Evolutionary conservation across 2,113 vertebrate species (phyloP).

Genomic region (Hiodon tergisus): DNA sequence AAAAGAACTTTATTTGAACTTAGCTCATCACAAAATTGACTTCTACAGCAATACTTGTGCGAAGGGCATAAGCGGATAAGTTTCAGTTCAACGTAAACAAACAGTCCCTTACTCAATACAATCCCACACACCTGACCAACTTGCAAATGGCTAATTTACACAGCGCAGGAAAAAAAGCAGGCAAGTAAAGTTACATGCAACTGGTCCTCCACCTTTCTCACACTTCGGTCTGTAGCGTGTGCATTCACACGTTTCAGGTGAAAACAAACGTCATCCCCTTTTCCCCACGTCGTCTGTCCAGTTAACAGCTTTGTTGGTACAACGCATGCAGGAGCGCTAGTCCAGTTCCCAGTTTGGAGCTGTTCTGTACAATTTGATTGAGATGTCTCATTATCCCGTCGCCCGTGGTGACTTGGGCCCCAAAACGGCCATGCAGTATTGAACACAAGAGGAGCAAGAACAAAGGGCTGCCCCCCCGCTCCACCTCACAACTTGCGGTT

Average conservation of each 20-base stretch:
- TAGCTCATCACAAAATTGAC: background rate
- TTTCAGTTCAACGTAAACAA: background rate
- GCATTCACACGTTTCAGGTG: background rate
- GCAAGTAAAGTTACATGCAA: background rate
- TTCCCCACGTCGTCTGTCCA: background rate
- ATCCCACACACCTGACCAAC: background rate
- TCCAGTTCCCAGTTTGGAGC: background rate
- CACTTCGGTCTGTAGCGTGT: background rate
- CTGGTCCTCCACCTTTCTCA: background rate
- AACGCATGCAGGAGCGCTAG: conserved; percentile 11
- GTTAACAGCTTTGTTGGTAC: background rate
- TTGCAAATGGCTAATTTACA: background rate
- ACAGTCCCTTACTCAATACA: background rate
- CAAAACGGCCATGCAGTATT: conserved; percentile 43
- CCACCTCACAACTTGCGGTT: background rate
- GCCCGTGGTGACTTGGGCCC: conserved; percentile 19
- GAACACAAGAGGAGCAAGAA: conserved; percentile 30
- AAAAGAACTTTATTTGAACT: background rate
- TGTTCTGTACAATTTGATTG: conserved; percentile 20
- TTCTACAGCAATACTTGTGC: background rate
- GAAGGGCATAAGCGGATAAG: background rate
- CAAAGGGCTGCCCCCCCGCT: conserved; percentile 3
- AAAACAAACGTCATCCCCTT: background rate
- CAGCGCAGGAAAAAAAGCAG: background rate
- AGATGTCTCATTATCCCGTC: conserved; percentile 31